Evolutionary conservation across 1,140 invertebrate species (phyloP), one percentile per base, ranked within the genome.

Genomic region (Panulirus ornatus): DNA sequence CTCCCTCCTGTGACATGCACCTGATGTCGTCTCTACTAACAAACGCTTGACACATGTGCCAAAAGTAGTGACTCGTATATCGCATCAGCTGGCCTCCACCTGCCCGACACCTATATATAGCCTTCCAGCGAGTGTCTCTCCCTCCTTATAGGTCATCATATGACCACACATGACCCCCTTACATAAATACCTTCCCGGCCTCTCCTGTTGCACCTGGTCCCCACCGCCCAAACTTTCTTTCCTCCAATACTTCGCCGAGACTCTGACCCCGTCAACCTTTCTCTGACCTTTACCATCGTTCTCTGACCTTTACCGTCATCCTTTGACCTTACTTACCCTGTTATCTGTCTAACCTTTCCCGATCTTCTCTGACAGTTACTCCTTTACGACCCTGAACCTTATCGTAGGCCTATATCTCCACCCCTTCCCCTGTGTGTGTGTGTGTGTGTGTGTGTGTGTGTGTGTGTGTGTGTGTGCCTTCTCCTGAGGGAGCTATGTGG

Each of bases 361-460:
- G 9, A 11, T 19, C 14, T 78, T 34, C 34, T 2, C 34, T 73
- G 14, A 0, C 34, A 0, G 34, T 78, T 2, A 14, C 30, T 3
- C 40, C 76, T 8, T 11, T 47, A 42, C 14, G 19, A 6, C 34
- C 9, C 22, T n/a, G 22, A 2, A 16, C 30, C 2, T 2, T 42
- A 16, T 44, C 30, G 14, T 30, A 14, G 16, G 14, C 2, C 1
- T 44, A 19, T 44, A 14, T 44, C 40, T 44, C 40, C 6, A 16
- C 19, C 3, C 40, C 40, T 2, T 30, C 19, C 75, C 40, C 40
- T 70, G 66, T 27, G 66, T 70, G 66, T 70, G 66, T 70, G 66
- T 70, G n/a, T 27, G 66, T 70, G 66, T 70, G 66, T 70, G 66
- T 70, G 66, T 70, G 66, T 70, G 22, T 70, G 66, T 70, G 66